Evolutionary conservation across 1,140 invertebrate species (phyloP).

Genomic region (Tetragonula clypearis): DNA sequence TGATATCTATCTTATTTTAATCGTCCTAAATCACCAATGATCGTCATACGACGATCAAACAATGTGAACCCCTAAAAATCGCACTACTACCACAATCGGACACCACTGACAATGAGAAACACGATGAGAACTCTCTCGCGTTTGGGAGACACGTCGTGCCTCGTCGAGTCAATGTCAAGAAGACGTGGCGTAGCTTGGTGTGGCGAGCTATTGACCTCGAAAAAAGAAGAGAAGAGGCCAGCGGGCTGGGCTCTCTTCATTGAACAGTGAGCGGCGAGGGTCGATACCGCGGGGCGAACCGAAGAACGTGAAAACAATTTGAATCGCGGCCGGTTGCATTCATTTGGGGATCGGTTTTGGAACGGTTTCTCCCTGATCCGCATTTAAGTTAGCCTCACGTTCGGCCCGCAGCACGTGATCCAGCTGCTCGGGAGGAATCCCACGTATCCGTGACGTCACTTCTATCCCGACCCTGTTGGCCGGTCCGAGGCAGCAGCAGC

Average conservation of each 20-base stretch:
- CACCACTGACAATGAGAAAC: too few relatives aligned
- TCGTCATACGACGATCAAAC: neutral
- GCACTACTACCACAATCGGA: neutral
- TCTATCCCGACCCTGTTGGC: slow-evolving; percentile 51
- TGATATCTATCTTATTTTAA: too few relatives aligned
- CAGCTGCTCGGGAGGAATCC: slow-evolving; percentile 76
- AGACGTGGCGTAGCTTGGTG: neutral
- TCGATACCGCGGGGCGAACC: slow-evolving; percentile 25
- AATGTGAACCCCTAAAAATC: neutral
- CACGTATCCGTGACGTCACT: slow-evolving; percentile 76
- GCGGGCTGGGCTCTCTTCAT: neutral
- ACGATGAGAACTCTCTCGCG: neutral
- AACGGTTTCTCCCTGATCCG: slow-evolving; percentile 64
- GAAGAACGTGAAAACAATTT: slow-evolving; percentile 57
- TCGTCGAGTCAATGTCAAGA: neutral
- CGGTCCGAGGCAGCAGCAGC: neutral
- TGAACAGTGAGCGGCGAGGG: slow-evolving; percentile 10
- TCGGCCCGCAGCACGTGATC: slow-evolving; percentile 75
- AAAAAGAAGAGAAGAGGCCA: neutral
- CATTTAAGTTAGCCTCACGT: slow-evolving; percentile 76
- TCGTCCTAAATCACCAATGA: too few relatives aligned
- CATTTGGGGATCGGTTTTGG: slow-evolving; percentile 54
- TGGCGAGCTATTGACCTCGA: slow-evolving; percentile 9
- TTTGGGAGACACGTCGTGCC: neutral
- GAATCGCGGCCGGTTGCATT: slow-evolving; percentile 49